Evolutionary conservation across 1,140 invertebrate species (phyloP).

Genomic region (Oreohelix idahoensis): DNA sequence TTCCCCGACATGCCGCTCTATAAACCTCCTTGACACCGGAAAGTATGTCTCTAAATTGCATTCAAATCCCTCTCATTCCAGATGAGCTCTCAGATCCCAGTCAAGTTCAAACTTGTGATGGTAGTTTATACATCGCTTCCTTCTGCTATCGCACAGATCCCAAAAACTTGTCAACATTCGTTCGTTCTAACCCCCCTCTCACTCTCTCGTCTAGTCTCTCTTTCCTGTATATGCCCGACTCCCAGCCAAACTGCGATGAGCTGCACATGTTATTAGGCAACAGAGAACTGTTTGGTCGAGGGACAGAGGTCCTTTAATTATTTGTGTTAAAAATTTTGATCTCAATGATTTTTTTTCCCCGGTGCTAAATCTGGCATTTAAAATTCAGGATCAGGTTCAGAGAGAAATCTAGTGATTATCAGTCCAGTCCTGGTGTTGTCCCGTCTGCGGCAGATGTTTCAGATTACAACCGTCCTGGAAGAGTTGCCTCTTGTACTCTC

Average conservation of each 20-base stretch:
- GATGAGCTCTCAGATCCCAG: background rate
- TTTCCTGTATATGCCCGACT: background rate
- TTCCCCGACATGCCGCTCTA: background rate
- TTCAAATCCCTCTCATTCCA: background rate
- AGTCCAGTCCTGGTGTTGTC: background rate
- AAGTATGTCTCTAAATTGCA: background rate
- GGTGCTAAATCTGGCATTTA: constrained; percentile 1
- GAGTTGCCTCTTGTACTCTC: background rate
- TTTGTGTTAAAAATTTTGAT: background rate
- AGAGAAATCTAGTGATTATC: background rate
- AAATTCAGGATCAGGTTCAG: background rate
- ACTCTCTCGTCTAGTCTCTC: background rate
- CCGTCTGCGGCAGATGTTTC: background rate
- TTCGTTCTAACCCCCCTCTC: background rate
- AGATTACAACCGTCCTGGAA: background rate
- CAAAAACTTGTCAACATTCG: background rate
- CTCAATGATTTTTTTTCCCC: background rate
- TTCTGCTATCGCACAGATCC: background rate
- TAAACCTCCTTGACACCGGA: constrained; percentile 1
- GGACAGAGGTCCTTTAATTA: background rate
- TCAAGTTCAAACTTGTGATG: background rate
- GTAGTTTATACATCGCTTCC: background rate
- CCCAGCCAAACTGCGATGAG: background rate
- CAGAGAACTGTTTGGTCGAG: background rate
- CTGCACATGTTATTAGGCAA: background rate